phyloP scores from a whole-genome alignment of 1,140 invertebrate genomes.

The Sminthurides bifidus region DNA sequence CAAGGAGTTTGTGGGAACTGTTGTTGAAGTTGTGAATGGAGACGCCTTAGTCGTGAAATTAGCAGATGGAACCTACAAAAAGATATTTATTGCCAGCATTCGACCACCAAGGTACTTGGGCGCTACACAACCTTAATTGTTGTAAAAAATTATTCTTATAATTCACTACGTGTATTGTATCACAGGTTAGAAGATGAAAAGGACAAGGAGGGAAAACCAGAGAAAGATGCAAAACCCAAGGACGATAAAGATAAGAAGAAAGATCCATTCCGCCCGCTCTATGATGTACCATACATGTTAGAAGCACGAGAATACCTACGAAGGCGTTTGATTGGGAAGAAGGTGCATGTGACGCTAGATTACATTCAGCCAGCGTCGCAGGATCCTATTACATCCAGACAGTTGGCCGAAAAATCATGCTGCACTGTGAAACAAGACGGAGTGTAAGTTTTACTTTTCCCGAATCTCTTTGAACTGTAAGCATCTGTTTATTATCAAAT shows the following conservation, averaged over 20 bases:
- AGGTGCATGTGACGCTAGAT: constrained; percentile 83
- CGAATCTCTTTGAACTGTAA: not conserved
- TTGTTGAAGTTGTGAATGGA: constrained; percentile 85
- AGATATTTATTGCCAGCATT: constrained; percentile 91
- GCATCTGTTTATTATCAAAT: not conserved
- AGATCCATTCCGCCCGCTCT: constrained; percentile 65
- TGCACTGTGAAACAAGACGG: constrained; percentile 78
- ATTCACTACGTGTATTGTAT: not conserved
- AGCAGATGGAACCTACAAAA: constrained; percentile 64
- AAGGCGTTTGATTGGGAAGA: constrained; percentile 92
- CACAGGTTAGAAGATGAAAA: not conserved
- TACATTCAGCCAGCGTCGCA: constrained; percentile 91
- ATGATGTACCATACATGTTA: constrained; percentile 96
- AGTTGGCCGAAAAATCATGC: constrained; percentile 89
- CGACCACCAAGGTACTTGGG: constrained; percentile 80
- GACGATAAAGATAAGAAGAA: constrained; percentile 21
- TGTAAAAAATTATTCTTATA: constrained; percentile 1
- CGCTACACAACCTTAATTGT: constrained; percentile 17
- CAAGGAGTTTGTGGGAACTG: constrained; percentile 71
- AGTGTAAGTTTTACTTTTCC: constrained; percentile 48
- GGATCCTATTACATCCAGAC: constrained; percentile 31
- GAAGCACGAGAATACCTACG: constrained; percentile 94
- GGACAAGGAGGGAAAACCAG: no score
- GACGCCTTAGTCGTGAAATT: constrained; percentile 81
- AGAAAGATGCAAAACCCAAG: constrained; percentile 9